Evolutionary conservation across 2,888 invertebrate species (phyloP), one percentile per base, ranked within the genome.

Genomic region (Augiades crinisus): DNA sequence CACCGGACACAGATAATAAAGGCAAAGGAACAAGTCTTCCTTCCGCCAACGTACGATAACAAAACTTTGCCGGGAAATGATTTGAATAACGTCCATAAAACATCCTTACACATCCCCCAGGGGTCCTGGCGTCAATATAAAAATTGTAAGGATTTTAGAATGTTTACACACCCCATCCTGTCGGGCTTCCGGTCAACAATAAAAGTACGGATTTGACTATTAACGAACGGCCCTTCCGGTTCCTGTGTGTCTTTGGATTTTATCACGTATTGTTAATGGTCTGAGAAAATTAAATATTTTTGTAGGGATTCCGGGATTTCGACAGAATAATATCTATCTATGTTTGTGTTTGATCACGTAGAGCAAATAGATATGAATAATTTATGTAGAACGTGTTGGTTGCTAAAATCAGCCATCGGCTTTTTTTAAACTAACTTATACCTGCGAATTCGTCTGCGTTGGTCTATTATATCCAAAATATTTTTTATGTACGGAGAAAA

Each of bases 121-220:
- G 50, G 36, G 43, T 50, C 30, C 34, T 41, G 41, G 24, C 33
- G 22, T 41, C 50, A 50, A 50, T 36, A 43, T 36, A 43, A 50
- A 50, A 40, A 36, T 50, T 50, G 50, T 44, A 50, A 44, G 21
- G 53, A 53, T 55, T 49, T 50, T 53, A 55, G 55, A 50, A 53
- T 57, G 57, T 58, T 58, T 58, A 58, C 57, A 55, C 51, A 53
- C 53, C 55, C 45, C 51, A 53, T 55, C 55, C 57, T 53, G 51
- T 54, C 30, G 37, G 24, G 36, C 41, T 50, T 50, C 49, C 49
- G 49, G 49, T 50, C 21, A 27, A 49, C 40, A 50, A 43, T 50
- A 49, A 37, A 36, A 34, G 22, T 41, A 14, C 27, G 43, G 50
- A 43, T 34, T 50, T 43, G 47, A 31, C 47, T 47, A 43, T 43